Percentiles rank a stretch among this genome's conserved stretches.
Evolutionary conservation across 2,888 invertebrate species (phyloP).

Genomic region (Alsophila aescularia): DNA sequence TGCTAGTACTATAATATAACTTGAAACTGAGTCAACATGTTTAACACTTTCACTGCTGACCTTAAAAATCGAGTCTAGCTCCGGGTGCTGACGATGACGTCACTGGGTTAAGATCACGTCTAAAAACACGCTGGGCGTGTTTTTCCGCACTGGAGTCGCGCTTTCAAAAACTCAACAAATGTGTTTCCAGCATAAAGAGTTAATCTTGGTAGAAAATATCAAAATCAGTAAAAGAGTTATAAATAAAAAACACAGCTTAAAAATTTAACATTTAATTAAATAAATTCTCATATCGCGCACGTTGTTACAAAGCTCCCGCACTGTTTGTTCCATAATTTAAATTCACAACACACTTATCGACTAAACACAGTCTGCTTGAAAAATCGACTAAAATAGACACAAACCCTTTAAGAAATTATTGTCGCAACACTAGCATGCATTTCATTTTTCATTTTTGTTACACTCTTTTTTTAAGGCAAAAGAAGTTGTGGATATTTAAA

Average conservation of each 20-base stretch:
- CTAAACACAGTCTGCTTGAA: slow-evolving; percentile 48
- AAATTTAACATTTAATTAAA: slow-evolving; percentile 82
- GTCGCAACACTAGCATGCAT: slow-evolving; percentile 33
- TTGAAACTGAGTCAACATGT: too few species aligned
- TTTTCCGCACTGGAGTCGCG: too few species aligned
- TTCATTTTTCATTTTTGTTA: slow-evolving; percentile 3
- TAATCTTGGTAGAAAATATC: too few species aligned
- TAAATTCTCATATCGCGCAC: slow-evolving; percentile 73
- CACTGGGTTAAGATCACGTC: too few species aligned
- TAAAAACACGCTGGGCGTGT: too few species aligned
- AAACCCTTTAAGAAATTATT: slow-evolving; percentile 24
- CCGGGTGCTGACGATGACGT: too few species aligned
- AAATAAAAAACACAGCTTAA: slow-evolving; percentile 41
- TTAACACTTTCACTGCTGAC: too few species aligned
- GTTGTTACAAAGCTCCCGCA: slow-evolving; percentile 74
- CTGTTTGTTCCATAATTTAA: slow-evolving; percentile 82
- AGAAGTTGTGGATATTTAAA: background rate
- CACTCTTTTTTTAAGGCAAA: slow-evolving; percentile 5
- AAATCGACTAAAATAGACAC: slow-evolving; percentile 61
- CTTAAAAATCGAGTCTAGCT: too few species aligned
- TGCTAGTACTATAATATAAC: too few species aligned
- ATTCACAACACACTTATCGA: slow-evolving; percentile 73
- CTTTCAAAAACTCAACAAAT: too few species aligned
- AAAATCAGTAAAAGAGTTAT: slow-evolving; percentile 4
- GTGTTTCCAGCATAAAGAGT: too few species aligned